Evolutionary conservation across 2,113 vertebrate species (phyloP).

Genomic region (Notarius quadriscutis): DNA sequence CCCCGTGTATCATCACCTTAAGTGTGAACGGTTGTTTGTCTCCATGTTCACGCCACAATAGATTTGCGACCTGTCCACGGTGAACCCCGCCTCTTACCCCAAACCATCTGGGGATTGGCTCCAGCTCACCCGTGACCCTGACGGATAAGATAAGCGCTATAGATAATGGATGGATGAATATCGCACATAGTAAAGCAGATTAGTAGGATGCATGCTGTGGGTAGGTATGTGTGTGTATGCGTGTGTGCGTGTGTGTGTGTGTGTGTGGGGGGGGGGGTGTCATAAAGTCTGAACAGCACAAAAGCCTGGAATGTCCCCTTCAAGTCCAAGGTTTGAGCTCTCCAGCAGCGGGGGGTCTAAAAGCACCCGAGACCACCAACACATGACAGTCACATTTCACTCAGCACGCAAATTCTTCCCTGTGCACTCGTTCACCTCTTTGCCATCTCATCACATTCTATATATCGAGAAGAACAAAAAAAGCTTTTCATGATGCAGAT

Average conservation of each 20-base stretch:
- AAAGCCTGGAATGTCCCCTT: conserved; percentile 70
- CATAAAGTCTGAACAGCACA: conserved; percentile 59
- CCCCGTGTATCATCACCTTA: too few species aligned
- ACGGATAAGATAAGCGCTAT: too few species aligned
- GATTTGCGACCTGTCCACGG: too few species aligned
- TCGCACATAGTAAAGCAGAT: too few species aligned
- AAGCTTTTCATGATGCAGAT: neutral
- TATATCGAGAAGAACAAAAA: neutral
- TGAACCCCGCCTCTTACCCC: too few species aligned
- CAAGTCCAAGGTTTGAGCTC: conserved; percentile 68
- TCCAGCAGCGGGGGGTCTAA: conserved; percentile 60
- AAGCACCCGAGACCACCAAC: conserved; percentile 64
- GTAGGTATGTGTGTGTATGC: neutral
- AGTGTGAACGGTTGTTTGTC: too few species aligned
- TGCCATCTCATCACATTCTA: neutral
- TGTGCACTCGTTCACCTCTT: conserved; percentile 23
- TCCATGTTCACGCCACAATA: too few species aligned
- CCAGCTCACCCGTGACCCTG: too few species aligned
- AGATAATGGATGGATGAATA: too few species aligned
- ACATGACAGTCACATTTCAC: conserved; percentile 58
- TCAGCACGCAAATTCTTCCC: neutral
- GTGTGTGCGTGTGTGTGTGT: neutral
- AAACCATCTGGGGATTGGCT: too few species aligned
- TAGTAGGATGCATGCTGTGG: neutral
- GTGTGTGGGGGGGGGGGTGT: conserved; percentile 39